Conservation (phyloP, 2,113 vertebrate genomes). For the Heliornis fulica region DNA sequence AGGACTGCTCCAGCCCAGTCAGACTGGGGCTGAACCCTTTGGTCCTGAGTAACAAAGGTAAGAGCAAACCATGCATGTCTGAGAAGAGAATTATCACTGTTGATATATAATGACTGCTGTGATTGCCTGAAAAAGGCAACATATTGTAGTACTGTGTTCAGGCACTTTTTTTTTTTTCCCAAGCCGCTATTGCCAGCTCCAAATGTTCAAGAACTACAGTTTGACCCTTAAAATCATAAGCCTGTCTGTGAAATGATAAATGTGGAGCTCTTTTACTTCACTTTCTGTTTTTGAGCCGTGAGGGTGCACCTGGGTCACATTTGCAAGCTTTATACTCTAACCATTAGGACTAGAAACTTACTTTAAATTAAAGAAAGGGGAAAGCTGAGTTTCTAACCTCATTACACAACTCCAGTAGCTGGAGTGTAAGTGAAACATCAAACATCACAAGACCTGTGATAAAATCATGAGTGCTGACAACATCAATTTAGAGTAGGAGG, state of each 20-base stretch:
- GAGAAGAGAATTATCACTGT: background rate
- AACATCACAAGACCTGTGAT: slow-evolving; percentile 61
- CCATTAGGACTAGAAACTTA: slow-evolving; percentile 43
- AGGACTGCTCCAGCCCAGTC: background rate
- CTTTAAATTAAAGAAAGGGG: slow-evolving; percentile 53
- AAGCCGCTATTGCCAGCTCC: background rate
- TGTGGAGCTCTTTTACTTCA: slow-evolving; percentile 6
- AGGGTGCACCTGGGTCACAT: slow-evolving; percentile 49
- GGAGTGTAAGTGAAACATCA: slow-evolving; percentile 59
- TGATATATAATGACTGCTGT: background rate
- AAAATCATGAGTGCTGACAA: slow-evolving; percentile 65
- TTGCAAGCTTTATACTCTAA: slow-evolving; percentile 54
- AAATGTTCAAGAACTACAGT: slow-evolving; percentile 30
- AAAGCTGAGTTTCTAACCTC: slow-evolving; percentile 58
- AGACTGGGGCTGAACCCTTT: background rate
- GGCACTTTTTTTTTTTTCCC: background rate
- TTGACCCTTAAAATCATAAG: slow-evolving; percentile 42
- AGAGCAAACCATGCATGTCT: background rate
- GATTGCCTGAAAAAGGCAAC: slow-evolving; percentile 8
- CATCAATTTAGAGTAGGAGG: slow-evolving; percentile 63
- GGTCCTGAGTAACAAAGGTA: background rate
- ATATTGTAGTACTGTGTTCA: background rate
- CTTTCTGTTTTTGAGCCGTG: slow-evolving; percentile 28
- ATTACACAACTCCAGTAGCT: slow-evolving; percentile 57
- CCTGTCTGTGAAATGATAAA: background rate